A percentile compares a stretch with the other conserved stretches of the same genome.
Conservation (phyloP, 2,113 vertebrate genomes). For the Macquaria australasica region DNA sequence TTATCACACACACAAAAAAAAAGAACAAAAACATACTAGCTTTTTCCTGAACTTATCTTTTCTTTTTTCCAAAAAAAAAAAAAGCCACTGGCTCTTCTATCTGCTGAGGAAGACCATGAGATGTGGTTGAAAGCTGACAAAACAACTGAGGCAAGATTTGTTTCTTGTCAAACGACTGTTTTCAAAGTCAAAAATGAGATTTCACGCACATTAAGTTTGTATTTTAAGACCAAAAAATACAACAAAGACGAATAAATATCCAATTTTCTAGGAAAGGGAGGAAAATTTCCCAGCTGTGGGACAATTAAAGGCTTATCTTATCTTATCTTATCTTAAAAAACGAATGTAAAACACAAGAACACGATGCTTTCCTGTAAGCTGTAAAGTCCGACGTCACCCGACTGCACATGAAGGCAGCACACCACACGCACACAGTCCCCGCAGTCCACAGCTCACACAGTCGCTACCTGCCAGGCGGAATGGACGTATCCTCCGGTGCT, state of each 20-base stretch:
- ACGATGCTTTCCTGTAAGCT: too few relatives aligned
- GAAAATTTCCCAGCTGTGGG: too few relatives aligned
- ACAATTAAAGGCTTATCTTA: too few relatives aligned
- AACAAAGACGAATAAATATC: not conserved
- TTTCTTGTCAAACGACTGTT: not conserved
- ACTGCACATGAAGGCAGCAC: constrained; percentile 49
- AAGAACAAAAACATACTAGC: not conserved
- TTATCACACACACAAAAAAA: not conserved
- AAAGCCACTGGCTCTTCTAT: not conserved
- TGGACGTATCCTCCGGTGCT: constrained; percentile 51
- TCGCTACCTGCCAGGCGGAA: constrained; percentile 53
- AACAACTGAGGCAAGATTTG: not conserved
- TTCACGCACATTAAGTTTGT: not conserved
- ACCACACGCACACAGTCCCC: constrained; percentile 17
- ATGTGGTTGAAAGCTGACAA: not conserved
- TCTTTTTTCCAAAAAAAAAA: not conserved
- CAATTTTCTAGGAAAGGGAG: not conserved
- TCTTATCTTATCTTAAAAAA: too few relatives aligned
- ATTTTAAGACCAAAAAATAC: not conserved
- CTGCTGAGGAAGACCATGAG: not conserved
- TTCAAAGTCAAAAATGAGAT: not conserved
- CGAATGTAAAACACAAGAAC: not conserved
- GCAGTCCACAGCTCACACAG: constrained; percentile 17
- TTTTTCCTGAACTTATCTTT: not conserved
- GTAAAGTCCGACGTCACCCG: not conserved